These are phyloP conservation scores for Gephyroberyx darwinii DNA, from an alignment of 2,797 vertebrate genomes.

Conservation along the genomic window DNA sequence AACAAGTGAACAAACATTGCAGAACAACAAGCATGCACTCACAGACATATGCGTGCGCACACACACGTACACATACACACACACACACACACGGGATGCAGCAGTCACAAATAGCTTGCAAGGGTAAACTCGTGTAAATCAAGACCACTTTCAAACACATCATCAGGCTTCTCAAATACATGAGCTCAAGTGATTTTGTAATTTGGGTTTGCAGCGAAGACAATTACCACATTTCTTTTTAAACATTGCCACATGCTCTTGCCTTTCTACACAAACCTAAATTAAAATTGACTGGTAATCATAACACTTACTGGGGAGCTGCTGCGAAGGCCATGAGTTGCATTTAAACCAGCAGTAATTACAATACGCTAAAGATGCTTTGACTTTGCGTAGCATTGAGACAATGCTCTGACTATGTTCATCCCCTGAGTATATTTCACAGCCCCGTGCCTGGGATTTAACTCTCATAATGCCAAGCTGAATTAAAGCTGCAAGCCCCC, in stretches of 20 bases:
- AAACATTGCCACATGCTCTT: neutral
- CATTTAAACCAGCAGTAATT: neutral
- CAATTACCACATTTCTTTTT: neutral
- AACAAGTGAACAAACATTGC: constrained; percentile 37
- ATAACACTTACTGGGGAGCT: constrained; percentile 5
- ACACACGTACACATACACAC: constrained; percentile 22
- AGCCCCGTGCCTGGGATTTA: constrained; percentile 39
- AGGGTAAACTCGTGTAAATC: constrained; percentile 7
- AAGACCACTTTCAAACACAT: constrained; percentile 8
- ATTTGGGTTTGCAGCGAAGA: neutral
- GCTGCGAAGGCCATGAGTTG: neutral
- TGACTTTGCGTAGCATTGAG: constrained; percentile 18
- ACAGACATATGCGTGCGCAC: constrained; percentile 19
- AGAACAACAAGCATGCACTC: constrained; percentile 42
- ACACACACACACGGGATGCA: neutral
- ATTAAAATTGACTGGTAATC: neutral
- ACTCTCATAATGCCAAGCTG: constrained; percentile 33
- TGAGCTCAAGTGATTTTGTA: constrained; percentile 31
- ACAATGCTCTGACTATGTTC: constrained; percentile 28
- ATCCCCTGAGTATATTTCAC: constrained; percentile 45
- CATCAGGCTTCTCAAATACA: constrained; percentile 28
- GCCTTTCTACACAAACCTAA: neutral
- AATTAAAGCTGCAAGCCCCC: constrained; percentile 31
- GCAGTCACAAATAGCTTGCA: constrained; percentile 35
- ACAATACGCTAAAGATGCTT: neutral